Percentiles rank a stretch among this genome's conserved stretches.
Conservation (phyloP, 2,888 invertebrate species). For the Exocentrus adspersus region DNA sequence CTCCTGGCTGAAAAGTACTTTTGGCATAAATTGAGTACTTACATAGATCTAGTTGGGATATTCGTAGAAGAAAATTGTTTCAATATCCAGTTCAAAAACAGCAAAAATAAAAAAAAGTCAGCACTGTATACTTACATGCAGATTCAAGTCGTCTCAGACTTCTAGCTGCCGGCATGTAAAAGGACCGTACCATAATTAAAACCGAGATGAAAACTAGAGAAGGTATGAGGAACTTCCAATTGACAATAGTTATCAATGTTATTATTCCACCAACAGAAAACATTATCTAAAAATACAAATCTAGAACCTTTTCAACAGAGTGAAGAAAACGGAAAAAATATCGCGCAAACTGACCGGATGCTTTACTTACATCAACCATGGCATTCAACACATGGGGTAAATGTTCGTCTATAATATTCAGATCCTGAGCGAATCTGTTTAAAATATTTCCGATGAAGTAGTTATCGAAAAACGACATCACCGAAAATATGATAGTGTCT, state of each 20-base stretch:
- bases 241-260: constrained; percentile 62
- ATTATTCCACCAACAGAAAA: constrained; percentile 55
- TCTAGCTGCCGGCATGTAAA: constrained; percentile 47
- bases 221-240: constrained; percentile 61
- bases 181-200: constrained; percentile 31
- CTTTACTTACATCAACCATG: constrained; percentile 44
- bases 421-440: constrained; percentile 75
- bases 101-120: constrained; percentile 29
- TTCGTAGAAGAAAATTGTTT: too few relatives aligned
- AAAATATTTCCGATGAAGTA: constrained; percentile 59
- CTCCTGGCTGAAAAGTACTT: constrained; percentile 53
- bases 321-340: too few relatives aligned
- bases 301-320: too few relatives aligned
- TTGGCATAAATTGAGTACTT: too few relatives aligned
- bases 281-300: constrained; percentile 39
- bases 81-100: too few relatives aligned
- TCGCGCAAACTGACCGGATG: too few relatives aligned
- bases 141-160: constrained; percentile 44
- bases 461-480: constrained; percentile 56
- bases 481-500: constrained; percentile 66
- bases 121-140: constrained; percentile 65
- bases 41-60: too few relatives aligned
- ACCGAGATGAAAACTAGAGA: constrained; percentile 29
- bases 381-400: constrained; percentile 45
- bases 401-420: constrained; percentile 73